Percentiles rank a stretch among this genome's conserved stretches.
Conservation (phyloP, 1,140 invertebrate genomes). For the Drosophila miranda region DNA sequence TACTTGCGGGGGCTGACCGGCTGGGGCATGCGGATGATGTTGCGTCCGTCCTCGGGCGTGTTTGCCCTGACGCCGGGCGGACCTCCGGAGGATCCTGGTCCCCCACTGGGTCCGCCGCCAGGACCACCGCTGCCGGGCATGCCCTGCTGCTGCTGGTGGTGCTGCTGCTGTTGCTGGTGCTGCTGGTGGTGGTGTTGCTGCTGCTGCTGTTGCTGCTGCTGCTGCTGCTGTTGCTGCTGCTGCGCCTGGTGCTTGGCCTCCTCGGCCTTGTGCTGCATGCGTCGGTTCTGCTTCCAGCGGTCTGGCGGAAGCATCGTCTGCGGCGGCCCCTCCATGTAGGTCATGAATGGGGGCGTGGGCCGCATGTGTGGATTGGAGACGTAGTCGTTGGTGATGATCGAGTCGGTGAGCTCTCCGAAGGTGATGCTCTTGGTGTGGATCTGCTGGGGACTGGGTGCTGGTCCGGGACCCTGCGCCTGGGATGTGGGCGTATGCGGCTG, state of each 20-base stretch:
- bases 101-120: conserved; percentile 77
- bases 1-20: conserved; percentile 83
- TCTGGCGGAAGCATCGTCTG: conserved; percentile 78
- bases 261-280: conserved; percentile 82
- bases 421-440: conserved; percentile 86
- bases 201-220: too few species aligned
- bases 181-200: conserved; percentile 67
- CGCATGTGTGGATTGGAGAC: conserved; percentile 76
- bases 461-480: conserved; percentile 39
- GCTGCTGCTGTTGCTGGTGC: conserved; percentile 10
- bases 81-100: conserved; percentile 81
- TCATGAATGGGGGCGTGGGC: conserved; percentile 52
- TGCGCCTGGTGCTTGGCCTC: conserved; percentile 65
- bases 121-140: conserved; percentile 21
- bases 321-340: conserved; percentile 74
- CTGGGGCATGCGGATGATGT: conserved; percentile 89
- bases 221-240: conserved; percentile 24
- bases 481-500: conserved; percentile 59
- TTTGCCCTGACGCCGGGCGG: conserved; percentile 62
- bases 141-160: conserved; percentile 12
- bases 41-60: conserved; percentile 85
- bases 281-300: conserved; percentile 82
- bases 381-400: conserved; percentile 91
- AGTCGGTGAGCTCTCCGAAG: conserved; percentile 90
- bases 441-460: conserved; percentile 61